Conservation (phyloP, 2,888 invertebrate genomes). For the Hedya salicella region DNA sequence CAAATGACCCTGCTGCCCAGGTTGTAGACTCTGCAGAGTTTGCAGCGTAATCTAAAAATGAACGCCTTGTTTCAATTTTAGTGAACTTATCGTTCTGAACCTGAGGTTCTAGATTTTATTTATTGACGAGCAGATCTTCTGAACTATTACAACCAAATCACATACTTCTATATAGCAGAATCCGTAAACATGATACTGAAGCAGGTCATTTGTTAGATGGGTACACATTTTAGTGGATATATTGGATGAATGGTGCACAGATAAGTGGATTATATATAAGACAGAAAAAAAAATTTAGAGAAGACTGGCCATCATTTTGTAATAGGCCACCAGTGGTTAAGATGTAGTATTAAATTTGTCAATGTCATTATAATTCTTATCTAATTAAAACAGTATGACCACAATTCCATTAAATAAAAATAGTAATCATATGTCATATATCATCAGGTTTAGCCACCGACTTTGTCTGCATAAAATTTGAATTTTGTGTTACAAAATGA, state of each 20-base stretch:
- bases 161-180: conserved; percentile 46
- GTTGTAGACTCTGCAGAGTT: conserved; percentile 93
- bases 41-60: conserved; percentile 93
- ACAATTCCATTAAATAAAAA: too few species aligned
- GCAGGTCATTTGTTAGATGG: conserved; percentile 70
- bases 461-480: too few species aligned
- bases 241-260: conserved; percentile 49
- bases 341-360: too few species aligned
- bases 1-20: conserved; percentile 94
- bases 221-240: conserved; percentile 52
- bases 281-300: conserved; percentile 13
- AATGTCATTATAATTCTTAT: too few species aligned
- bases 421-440: too few species aligned
- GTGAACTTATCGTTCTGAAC: conserved; percentile 49
- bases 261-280: conserved; percentile 42
- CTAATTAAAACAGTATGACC: too few species aligned
- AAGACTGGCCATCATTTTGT: too few species aligned
- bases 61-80: conserved; percentile 74
- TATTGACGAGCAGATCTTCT: conserved; percentile 12
- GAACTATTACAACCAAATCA: conserved; percentile 38
- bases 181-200: conserved; percentile 55
- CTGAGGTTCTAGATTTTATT: conserved; percentile 12
- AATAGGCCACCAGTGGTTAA: too few species aligned
- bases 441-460: too few species aligned
- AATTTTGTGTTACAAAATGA: too few species aligned